phyloP scores from a whole-genome alignment of 2,888 invertebrate species.

The Cephus sareptanus region DNA sequence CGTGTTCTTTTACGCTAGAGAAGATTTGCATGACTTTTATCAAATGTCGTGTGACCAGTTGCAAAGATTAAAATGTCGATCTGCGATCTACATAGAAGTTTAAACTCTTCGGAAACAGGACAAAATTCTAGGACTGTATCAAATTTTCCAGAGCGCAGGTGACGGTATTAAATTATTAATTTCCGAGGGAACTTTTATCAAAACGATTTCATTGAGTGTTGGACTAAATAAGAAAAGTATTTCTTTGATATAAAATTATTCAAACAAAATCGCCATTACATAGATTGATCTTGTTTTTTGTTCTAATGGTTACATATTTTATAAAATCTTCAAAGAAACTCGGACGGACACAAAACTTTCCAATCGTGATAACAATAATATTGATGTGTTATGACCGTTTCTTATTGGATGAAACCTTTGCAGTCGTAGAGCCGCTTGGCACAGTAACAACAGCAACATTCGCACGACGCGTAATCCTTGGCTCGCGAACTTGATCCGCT shows the following conservation, averaged over 20 bases:
- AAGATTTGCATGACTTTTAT: background rate
- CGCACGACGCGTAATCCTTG: conserved; percentile 35
- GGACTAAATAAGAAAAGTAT: background rate
- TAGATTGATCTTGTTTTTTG: background rate
- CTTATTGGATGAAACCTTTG: conserved; percentile 57
- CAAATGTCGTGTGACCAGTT: background rate
- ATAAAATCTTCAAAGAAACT: background rate
- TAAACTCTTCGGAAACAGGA: background rate
- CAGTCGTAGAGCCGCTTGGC: conserved; percentile 46
- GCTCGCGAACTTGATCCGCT: conserved; percentile 37
- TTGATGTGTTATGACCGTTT: conserved; percentile 30
- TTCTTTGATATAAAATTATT: background rate
- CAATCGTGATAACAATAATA: conserved; percentile 23
- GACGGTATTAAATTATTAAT: background rate
- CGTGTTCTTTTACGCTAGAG: background rate
- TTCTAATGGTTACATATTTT: background rate
- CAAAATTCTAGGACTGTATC: background rate
- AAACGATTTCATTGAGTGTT: no score
- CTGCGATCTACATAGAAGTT: background rate
- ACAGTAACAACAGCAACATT: conserved; percentile 22
- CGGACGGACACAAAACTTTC: background rate
- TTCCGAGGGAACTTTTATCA: no score
- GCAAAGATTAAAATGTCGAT: background rate
- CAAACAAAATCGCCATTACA: background rate
- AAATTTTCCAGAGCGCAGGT: background rate